These are phyloP conservation scores for Phalanger gymnotis DNA, from an alignment of 2,797 vertebrate species.

Conservation along the genomic window DNA sequence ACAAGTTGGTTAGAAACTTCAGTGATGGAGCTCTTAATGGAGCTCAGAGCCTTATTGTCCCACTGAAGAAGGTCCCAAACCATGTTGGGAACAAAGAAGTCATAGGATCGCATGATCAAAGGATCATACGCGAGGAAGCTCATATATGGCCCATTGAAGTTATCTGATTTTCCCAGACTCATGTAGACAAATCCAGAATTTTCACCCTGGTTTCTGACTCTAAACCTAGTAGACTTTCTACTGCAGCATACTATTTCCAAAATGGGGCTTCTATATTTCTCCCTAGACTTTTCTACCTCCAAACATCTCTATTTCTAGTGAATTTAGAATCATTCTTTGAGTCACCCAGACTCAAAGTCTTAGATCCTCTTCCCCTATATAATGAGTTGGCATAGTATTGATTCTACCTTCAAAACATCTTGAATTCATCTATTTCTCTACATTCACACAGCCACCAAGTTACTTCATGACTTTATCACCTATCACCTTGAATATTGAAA, in stretches of 20 bases:
- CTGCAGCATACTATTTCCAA: background rate
- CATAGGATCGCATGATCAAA: background rate
- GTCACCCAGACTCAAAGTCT: background rate
- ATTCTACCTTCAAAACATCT: background rate
- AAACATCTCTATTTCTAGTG: background rate
- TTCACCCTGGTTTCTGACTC: background rate
- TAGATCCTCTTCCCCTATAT: background rate
- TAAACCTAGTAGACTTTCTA: background rate
- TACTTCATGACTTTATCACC: background rate
- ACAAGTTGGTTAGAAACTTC: background rate
- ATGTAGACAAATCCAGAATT: background rate
- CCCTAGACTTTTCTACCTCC: background rate
- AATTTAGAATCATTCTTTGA: background rate
- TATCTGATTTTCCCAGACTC: background rate
- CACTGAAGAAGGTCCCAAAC: background rate
- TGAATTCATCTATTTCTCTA: background rate
- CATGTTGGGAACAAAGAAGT: background rate
- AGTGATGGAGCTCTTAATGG: background rate
- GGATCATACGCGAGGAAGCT: background rate
- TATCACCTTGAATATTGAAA: background rate
- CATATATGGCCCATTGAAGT: background rate
- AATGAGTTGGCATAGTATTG: background rate
- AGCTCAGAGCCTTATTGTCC: background rate
- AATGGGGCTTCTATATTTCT: background rate
- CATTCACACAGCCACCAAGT: background rate